Base-by-base conservation (phyloP, 35 echinoderm and acorn worm species). In the Diadema setosum region DNA sequence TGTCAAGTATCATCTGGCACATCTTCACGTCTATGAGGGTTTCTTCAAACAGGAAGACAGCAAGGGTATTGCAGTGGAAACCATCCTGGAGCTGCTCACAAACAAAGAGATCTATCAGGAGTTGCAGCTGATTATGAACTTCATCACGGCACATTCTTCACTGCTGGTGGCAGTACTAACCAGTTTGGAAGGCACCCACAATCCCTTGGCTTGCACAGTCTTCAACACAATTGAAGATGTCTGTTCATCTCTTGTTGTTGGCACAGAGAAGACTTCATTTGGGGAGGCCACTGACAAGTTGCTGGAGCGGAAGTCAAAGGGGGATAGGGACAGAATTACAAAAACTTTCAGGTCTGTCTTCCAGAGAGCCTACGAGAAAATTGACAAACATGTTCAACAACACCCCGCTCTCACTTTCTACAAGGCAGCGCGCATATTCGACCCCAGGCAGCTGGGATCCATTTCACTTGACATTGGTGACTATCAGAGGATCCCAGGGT, bases 11-110 rank as follows among this genome's bases (percentile, higher is more conserved):
- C 87, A 94, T 44, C 4, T 42, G 8, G 61, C 18, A 6, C 92
- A 94, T 64, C 46, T 90, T 34, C 92, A 94, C 40, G 23, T 90
- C n/a, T 94, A 94, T 61, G 81, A 85, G 14, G 87, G 87, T 11
- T 94, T 94, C 57, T 94, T 89, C 86, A 89, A 80, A 55, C 27
- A 26, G 37, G 87, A 94, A 42, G 16, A 83, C 9, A 94, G 86
- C 31, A 89, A 89, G 46, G 86, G 86, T 55, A 18, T 85, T 33
- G 81, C 81, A 46, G 92, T 94, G 18, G 81, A 89, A 81, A 76
- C 80, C 40, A 89, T 94, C 15, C 48, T 89, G 24, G 86, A 89
- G 40, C 41, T 94, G 50, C 39, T 89, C 4, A 52, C 20, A 15
- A 60, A 89, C 82, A 84, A 84, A 39, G 87, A 89, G 15, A 94